Base-by-base conservation (phyloP, 2,888 invertebrate species). In the Serripes groenlandicus region DNA sequence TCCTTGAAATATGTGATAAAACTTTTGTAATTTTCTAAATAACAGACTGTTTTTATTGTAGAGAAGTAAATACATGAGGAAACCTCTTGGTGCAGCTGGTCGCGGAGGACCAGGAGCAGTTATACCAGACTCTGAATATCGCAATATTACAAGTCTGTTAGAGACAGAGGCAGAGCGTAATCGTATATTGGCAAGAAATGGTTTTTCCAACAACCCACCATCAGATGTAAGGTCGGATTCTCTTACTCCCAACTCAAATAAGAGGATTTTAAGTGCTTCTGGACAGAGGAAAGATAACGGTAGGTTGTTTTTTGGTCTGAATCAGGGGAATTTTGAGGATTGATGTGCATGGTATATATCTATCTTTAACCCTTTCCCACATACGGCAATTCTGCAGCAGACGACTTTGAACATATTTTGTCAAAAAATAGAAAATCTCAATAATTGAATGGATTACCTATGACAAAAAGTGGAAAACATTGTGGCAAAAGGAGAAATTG, bases 101-200 rank as follows among this genome's bases (percentile, higher is more conserved):
- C 78, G 89, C 18, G 78, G 85, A 11, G 84, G 82, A 21, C 76
- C 89, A 34, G 86, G 87, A 21, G 80, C 90, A 0, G 89, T 91
- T 9, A 88, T 90, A 18, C 91, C 91, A 11, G 92, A 92, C 73
- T 85, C 90, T 2, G 93, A 92, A 37, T 91, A 91, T 73, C 87
- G 90, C 18, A 90, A 86, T 62, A 74, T 90, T 54, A 85, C 90
- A 18, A 85, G 88, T 35, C 72, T 92, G 35, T 66, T 91, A 37
- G 92, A 92, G 69, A 90, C 90, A 0, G 91, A 91, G 60, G 90
- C 91, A 3, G 92, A 92, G 80, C 82, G 90, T 23, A 90, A 88
- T 70, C 86, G 91, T 28, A 85, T 91, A 26, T 78, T 91, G 21
- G 90, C 90, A 1, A 79, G 89, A 21, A 91, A 89, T 81, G 90